phyloP scores from a whole-genome alignment of 2,797 vertebrate genomes.

The Etheostoma perlongum region DNA sequence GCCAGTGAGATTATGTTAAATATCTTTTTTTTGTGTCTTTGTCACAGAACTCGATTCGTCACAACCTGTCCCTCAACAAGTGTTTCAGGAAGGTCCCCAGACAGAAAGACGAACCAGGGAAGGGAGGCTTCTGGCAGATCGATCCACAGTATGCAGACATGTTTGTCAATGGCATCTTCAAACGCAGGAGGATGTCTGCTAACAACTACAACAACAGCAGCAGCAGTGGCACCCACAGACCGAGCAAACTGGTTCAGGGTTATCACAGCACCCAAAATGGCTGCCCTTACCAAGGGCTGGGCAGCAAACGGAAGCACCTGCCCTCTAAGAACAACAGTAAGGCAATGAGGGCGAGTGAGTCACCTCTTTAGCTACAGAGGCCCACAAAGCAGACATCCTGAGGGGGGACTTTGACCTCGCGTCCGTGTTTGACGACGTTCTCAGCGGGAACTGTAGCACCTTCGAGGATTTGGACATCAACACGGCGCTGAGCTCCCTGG shows the following conservation, averaged over 20 bases:
- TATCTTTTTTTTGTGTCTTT: slow-evolving; percentile 17
- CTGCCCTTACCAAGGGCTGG: slow-evolving; percentile 72
- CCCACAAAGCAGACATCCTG: slow-evolving; percentile 80
- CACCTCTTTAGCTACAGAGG: slow-evolving; percentile 83
- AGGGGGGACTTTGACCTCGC: slow-evolving; percentile 87
- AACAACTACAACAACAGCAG: slow-evolving; percentile 78
- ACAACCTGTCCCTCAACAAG: slow-evolving; percentile 92
- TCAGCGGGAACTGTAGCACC: slow-evolving; percentile 85
- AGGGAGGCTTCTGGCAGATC: slow-evolving; percentile 91
- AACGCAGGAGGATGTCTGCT: slow-evolving; percentile 87
- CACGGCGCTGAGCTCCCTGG: slow-evolving; percentile 87
- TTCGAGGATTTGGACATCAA: slow-evolving; percentile 91
- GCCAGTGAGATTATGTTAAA: slow-evolving; percentile 37
- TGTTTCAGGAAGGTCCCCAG: slow-evolving; percentile 92
- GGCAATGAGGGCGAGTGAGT: slow-evolving; percentile 73
- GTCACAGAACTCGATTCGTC: slow-evolving; percentile 89
- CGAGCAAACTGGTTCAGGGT: slow-evolving; percentile 74
- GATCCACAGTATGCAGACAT: slow-evolving; percentile 89
- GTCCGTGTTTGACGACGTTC: slow-evolving; percentile 87
- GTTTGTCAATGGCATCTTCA: slow-evolving; percentile 91
- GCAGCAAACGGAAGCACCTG: slow-evolving; percentile 76
- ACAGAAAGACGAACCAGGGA: slow-evolving; percentile 90
- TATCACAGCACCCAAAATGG: slow-evolving; percentile 70
- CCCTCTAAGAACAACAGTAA: slow-evolving; percentile 75
- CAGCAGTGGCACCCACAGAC: slow-evolving; percentile 67